A percentile compares a stretch with the other conserved stretches of the same genome.
These are phyloP conservation scores for Alosa alosa DNA, from an alignment of 2,113 vertebrate species.

Conservation along the genomic window DNA sequence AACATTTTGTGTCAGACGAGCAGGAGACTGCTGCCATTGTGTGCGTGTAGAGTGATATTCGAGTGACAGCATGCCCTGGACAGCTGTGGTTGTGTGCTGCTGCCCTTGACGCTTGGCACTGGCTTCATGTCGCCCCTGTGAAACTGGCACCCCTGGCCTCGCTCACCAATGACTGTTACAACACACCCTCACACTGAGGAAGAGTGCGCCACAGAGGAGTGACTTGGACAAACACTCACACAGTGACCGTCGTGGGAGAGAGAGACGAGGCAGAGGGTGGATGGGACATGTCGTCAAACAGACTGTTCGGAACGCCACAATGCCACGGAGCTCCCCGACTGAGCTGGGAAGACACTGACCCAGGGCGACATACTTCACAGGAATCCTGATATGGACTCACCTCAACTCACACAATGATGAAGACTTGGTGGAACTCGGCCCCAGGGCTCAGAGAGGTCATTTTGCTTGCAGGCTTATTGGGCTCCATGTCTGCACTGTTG, in stretches of 20 bases:
- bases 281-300: neutral
- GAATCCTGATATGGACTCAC: neutral
- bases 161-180: neutral
- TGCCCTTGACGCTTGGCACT: slow-evolving; percentile 12
- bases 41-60: neutral
- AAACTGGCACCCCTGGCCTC: neutral
- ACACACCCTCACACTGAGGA: neutral
- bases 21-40: neutral
- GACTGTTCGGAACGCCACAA: neutral
- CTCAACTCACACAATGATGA: neutral
- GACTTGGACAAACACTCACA: neutral
- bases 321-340: neutral
- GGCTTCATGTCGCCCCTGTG: neutral
- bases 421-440: neutral
- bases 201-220: neutral
- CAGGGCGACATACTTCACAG: neutral
- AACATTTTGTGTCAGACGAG: neutral
- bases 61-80: slow-evolving; percentile 5
- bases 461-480: neutral
- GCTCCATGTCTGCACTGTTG: neutral
- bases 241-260: neutral
- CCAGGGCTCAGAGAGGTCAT: neutral
- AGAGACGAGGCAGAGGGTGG: neutral
- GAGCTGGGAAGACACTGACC: neutral
- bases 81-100: neutral